These are phyloP conservation scores for Drosophila persimilis DNA, from an alignment of 1,140 invertebrate genomes.

Conservation along the genomic window DNA sequence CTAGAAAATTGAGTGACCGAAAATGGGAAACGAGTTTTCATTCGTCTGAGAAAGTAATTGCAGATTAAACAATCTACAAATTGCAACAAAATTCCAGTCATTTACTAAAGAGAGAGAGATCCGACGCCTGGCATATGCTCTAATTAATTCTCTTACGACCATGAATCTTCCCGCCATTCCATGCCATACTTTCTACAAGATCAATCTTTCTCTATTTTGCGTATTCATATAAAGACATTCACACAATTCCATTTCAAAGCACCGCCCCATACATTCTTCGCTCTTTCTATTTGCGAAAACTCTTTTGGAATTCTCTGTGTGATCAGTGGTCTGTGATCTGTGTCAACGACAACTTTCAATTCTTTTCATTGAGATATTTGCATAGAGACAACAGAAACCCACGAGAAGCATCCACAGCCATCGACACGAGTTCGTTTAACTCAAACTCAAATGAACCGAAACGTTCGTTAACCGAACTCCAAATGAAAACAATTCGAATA, in stretches of 20 bases:
- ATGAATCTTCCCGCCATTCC: conserved; percentile 36
- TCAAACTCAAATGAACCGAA: conserved; percentile 13
- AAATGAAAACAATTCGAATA: no score
- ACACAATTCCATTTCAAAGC: no score
- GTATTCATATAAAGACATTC: conserved; percentile 7
- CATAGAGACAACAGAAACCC: conserved; percentile 42
- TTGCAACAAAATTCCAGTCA: conserved; percentile 24
- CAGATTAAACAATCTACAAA: conserved; percentile 6
- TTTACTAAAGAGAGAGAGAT: conserved; percentile 9
- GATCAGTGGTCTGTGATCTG: conserved; percentile 48
- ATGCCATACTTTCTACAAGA: conserved; percentile 39
- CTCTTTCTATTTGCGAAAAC: conserved; percentile 22
- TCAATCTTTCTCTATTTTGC: conserved; percentile 37
- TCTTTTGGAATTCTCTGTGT: conserved; percentile 47
- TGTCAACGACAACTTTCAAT: conserved; percentile 74
- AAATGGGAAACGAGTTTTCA: conserved; percentile 47
- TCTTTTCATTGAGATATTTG: conserved; percentile 50
- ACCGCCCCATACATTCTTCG: conserved; percentile 18
- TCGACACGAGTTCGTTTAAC: conserved; percentile 14
- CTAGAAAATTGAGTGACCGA: conserved; percentile 28
- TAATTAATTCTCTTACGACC: conserved; percentile 35
- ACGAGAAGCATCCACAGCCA: not conserved
- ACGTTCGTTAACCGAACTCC: not conserved
- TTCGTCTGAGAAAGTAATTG: conserved; percentile 47
- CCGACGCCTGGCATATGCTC: conserved; percentile 23